Base-by-base conservation (phyloP, 2,888 invertebrate species). In the Perdita meconis region DNA sequence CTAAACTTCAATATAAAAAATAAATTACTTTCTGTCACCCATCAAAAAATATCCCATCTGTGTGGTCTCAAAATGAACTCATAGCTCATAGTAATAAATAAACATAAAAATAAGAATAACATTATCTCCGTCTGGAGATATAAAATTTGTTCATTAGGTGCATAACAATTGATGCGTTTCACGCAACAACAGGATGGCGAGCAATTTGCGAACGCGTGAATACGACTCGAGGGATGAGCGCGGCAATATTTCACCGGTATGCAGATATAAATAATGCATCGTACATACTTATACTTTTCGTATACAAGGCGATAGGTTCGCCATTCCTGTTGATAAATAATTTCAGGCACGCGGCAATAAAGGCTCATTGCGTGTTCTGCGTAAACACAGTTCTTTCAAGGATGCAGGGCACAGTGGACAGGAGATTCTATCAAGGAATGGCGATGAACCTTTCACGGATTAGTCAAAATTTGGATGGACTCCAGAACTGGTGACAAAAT, bases 181-280 rank as follows among this genome's bases (percentile, higher is more conserved):
- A 6, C 2, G 6, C 6, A 6, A 30, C 30, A 30, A 4, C 30
- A 47, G 19, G 24, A 51, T 50, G 1, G n/a, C 12, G 6, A 53
- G 34, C 53, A 34, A 66, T 74, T 34, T 5, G 16, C 40, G 12
- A 64, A 2, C 26, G 26, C 19, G 24, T 36, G 56, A 47, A 34
- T 22, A 22, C n/a, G 53, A 13, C 4, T 8, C 24, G 22, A 34
- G 59, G 59, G 55, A 69, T 60, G 16, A 34, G 60, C n/a, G 22
- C n/a, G 50, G 8, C 24, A 59, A 60, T 19, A 67, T 64, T 73
- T 65, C 50, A 13, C 56, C 40, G 78, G 64, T 19, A 81, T 73
- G 78, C 69, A 68, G 53, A 55, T 71, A 85, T 85, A 84, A 85
- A 85, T 85, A 85, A 85, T 85, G 76, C 78, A 85, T 85, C 55